Evolutionary conservation across 2,113 vertebrate species (phyloP), one percentile per base, ranked within the genome.

Genomic region (Brevimyrus niger): DNA sequence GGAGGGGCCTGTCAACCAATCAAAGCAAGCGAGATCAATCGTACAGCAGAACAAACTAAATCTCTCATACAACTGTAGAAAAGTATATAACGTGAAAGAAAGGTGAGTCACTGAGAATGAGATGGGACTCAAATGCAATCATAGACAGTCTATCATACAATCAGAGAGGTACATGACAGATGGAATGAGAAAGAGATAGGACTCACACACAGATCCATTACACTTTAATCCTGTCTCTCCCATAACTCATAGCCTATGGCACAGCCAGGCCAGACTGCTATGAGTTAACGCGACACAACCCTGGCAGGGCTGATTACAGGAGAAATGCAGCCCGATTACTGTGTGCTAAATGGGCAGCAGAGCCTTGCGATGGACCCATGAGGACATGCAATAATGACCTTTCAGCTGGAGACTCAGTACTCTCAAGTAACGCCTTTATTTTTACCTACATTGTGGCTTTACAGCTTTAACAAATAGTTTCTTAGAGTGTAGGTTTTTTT

Each of bases 221-320:
- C 87, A 61, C 50, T 53, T 80, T 46, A 53, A 87, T 87, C 61
- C 83, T 55, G 42, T n/a, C 35, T 44, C 82, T 85, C 42, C 17
- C 21, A 42, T 38, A 76, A 76, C 69, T 38, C 47, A 38, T 50
- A 48, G 73, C 76, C 69, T 21, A 23, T 17, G 50, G 88, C 88
- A n/a, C 69, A 53, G 50, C 31, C 80, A 85, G 44, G 11, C 51
- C 38, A 47, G 88, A 89, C 51, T 42, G 88, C 88, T 47, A 53
- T 27, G 38, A 69, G 55, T 31, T 31, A 61, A 89, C 69, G 0
- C 65, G 21, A 51, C 73, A 69, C 73, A 80, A 42, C n/a, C n/a
- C 46, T 31, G 47, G 6, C 53, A 27, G 61, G 11, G 35, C 13
- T 58, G 10, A 38, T 44, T 76, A 82, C 31, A 88, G 46, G 61